phyloP scores from a whole-genome alignment of 2,888 invertebrate genomes.

The Cantharis nigra region DNA sequence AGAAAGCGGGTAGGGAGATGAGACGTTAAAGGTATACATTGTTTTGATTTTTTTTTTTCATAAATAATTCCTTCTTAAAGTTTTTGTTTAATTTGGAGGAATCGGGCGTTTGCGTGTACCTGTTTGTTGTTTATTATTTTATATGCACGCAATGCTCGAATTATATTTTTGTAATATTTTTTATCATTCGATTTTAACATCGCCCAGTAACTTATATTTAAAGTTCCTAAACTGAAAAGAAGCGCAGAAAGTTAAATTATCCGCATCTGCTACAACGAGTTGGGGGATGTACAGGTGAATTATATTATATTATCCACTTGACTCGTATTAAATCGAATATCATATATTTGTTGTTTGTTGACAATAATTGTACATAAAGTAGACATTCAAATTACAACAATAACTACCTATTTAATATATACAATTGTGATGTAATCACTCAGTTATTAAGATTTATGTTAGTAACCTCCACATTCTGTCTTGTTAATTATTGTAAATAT shows the following conservation, averaged over 20 bases:
- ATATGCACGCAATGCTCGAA: not conserved
- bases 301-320: not conserved
- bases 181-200: not conserved
- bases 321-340: not conserved
- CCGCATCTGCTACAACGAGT: not conserved
- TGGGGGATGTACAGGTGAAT: not conserved
- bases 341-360: not conserved
- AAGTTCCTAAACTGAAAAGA: not conserved
- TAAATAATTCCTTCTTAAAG: not conserved
- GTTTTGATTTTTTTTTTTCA: not conserved
- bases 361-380: not conserved
- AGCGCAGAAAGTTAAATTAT: not conserved
- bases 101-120: not conserved
- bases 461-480: slow-evolving; percentile 6
- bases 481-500: slow-evolving; percentile 6
- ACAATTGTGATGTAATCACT: slow-evolving; percentile 3
- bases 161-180: not conserved
- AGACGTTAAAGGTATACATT: not conserved
- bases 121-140: not conserved
- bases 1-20: not conserved
- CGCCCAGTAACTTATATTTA: not conserved
- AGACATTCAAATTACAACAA: not conserved
- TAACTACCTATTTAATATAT: not conserved
- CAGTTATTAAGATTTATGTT: slow-evolving; percentile 15
- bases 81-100: not conserved